Base-by-base conservation (phyloP, 64 coral and sea anemone genomes). In the Stichodactyla helianthus region DNA sequence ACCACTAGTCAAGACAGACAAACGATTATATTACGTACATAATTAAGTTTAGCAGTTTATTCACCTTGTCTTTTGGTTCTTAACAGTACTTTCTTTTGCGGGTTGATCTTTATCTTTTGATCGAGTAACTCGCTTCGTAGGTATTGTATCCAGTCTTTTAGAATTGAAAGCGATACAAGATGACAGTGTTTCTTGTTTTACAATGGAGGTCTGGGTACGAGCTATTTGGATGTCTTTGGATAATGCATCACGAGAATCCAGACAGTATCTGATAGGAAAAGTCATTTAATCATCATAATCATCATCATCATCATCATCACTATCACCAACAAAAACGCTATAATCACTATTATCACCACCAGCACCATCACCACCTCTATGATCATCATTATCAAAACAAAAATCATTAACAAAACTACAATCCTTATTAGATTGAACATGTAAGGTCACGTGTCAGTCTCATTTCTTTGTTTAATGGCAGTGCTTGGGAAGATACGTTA, bases 181-280 rank as follows among this genome's bases (percentile, higher is more conserved):
- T 55, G 90, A 92, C 8, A 92, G 82, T 0, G 90, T 92, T 52
- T 92, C 90, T 14, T 70, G 52, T 57, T 87, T 92, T 51, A 92
- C 52, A 74, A 70, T 50, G 4, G 77, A 82, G 53, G 76, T 82
- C 16, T 92, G 90, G 14, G 80, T 61, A 28, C 20, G 31, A 25
- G 85, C 19, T 8, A 92, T 59, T 57, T 92, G 59, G 6, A 59
- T 82, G 79, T 92, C 90, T 77, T 83, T 86, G 5, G 85, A 53
- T 19, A 92, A 51, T 2, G 90, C 53, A 22, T 62, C 50, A 76
- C 85, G 84, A 50, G 63, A 68, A 52, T 92, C 90, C 50, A 92
- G 71, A 35, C 90, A 92, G 52, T 92, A 92, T 35, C 90, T 92
- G 85, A 82, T 71, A 26, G 20, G 7, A 0, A 89, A 82, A 17